Evolutionary conservation across 1,140 invertebrate species (phyloP), one percentile per base, ranked within the genome.

Genomic region (Ganaspis sp.): DNA sequence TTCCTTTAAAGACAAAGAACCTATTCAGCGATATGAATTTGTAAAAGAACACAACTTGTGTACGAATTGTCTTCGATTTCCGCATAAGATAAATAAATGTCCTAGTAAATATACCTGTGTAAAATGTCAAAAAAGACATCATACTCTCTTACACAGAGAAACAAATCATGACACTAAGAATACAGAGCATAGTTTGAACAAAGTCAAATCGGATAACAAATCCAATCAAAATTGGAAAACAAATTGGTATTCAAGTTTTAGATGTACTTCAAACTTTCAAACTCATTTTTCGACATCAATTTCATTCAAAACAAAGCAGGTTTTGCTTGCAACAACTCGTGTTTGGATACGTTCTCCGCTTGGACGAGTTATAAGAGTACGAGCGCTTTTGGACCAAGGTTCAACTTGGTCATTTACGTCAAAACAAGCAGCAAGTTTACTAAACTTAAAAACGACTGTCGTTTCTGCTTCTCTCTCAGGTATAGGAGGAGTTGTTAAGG

Each of bases 311-410:
- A 42, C 71, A 12, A 45, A 29, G 2, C 15, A 53, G 1, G 74
- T 54, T 19, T 19, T 76, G 9, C 29, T 17, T 15, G 15, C 53
- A 17, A 26, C 53, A 45, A n/a, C 11, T 8, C 45, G 34, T 11
- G 11, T 54, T 1, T n/a, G 21, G 1, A 21, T 79, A 0, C 42
- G 34, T 12, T 69, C 74, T 0, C 2, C 1, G 0, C 11, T 69
- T 19, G 42, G 42, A 1, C 72, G 70, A 1, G 42, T 19, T 2
- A 38, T 77, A 17, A 49, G 70, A 11, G 17, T 81, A 5, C 72
- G 76, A 12, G 73, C 76, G 9, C 45, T 81, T 0, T 17, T 81
- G 1, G 79, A 81, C 71, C 79, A 74, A 73, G 76, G 73, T 1
- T 81, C 79, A 0, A 4, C 76, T 0, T 42, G 34, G 49, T 75